Percentiles rank a stretch among this genome's conserved stretches.
phyloP scores from a whole-genome alignment of 2,113 vertebrate species.

The Setophaga coronata region DNA sequence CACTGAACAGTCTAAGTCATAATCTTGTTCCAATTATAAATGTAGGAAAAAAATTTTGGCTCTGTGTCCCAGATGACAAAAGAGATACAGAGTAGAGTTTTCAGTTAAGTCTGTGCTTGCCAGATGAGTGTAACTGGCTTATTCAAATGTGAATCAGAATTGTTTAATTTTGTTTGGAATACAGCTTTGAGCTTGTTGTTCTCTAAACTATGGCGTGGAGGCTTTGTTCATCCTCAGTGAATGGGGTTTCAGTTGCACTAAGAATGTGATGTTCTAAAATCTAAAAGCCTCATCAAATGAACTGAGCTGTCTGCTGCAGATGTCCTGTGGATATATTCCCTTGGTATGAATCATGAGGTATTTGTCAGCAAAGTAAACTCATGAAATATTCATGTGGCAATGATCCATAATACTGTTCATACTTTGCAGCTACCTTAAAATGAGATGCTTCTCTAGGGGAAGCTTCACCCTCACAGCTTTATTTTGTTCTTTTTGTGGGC shows the following conservation, averaged over 20 bases:
- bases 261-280: not conserved
- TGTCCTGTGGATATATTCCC: conserved; percentile 5
- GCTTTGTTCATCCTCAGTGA: not conserved
- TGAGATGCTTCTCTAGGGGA: not conserved
- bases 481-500: not conserved
- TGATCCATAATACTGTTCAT: not conserved
- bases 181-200: not conserved
- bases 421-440: conserved; percentile 1
- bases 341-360: conserved; percentile 2
- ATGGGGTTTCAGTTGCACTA: not conserved
- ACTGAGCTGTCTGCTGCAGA: not conserved
- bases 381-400: not conserved
- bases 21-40: not conserved
- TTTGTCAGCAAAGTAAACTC: conserved; percentile 7
- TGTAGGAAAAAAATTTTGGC: not conserved
- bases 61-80: not conserved
- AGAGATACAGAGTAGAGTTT: not conserved
- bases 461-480: not conserved
- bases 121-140: not conserved
- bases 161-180: not conserved
- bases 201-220: not conserved
- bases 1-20: not conserved
- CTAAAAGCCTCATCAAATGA: not conserved
- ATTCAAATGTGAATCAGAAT: not conserved
- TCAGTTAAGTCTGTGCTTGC: not conserved